These are phyloP conservation scores for Myioborus miniatus DNA, from an alignment of 2,797 vertebrate genomes.

Conservation along the genomic window DNA sequence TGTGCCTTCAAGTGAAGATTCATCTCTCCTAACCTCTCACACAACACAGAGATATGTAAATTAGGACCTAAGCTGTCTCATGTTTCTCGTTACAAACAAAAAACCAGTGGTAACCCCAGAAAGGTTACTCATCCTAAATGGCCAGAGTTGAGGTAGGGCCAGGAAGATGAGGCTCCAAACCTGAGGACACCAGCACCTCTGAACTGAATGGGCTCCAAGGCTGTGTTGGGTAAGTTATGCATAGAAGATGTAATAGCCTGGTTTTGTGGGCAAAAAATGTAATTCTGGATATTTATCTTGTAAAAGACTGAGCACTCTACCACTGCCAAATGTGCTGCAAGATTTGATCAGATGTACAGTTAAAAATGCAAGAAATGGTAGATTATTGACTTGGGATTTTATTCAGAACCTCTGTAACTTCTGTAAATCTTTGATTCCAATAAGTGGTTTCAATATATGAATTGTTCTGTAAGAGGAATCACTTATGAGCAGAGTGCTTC, in stretches of 20 bases:
- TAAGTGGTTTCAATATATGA: background rate
- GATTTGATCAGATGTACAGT: background rate
- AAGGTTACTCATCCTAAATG: background rate
- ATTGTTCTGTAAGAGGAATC: background rate
- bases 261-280: background rate
- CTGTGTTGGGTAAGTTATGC: background rate
- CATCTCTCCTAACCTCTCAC: background rate
- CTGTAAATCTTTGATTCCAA: background rate
- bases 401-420: background rate
- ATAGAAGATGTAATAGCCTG: background rate
- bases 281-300: background rate
- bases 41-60: background rate
- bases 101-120: background rate
- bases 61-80: background rate
- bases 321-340: background rate
- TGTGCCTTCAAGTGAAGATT: background rate
- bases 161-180: background rate
- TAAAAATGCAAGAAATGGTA: background rate
- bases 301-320: background rate
- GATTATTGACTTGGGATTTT: background rate
- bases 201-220: fast-evolving
- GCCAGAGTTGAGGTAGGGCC: background rate
- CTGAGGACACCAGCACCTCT: background rate
- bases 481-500: background rate
- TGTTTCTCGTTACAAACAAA: background rate